Base-by-base conservation (phyloP, 2,888 invertebrate species). In the Apamea sordens region DNA sequence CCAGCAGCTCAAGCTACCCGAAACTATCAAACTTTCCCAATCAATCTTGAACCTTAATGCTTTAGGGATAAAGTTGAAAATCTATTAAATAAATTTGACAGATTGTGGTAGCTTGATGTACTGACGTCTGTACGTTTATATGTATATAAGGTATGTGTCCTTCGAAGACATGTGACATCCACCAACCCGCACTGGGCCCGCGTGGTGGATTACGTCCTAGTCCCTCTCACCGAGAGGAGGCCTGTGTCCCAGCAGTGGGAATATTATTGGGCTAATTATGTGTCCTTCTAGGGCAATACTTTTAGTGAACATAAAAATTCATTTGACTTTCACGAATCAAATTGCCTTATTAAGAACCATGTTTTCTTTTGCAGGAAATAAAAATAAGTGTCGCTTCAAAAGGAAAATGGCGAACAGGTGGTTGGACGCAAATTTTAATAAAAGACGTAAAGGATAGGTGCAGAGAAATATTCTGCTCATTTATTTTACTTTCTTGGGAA, bases 371-470 rank as follows among this genome's bases (percentile, higher is more conserved):
- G 13, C 13, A 32, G 1, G 61, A 67, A 41, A 71, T 32, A 21
- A 67, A 82, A 47, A 28, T 15, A 10, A 28, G 44, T 21, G 18
- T 13, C 10, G 32, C 2, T 73, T 77, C 36, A 32, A 64, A 65
- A 71, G 24, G 13, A 68, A 72, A 69, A 83, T 69, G 28, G 63
- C 59, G 11, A 84, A 78, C 82, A 84, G 72, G 79, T 84, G 84
- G 71, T 83, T 83, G 64, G 68, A 65, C 69, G 64, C 44, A 24
- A 15, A 70, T 79, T 70, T 65, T 70, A n/a, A 28, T 69, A 44
- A 41, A 59, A 50, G 32, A 44, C 36, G 0, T 7, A 21, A 21
- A 50, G 28, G 21, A 44, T n/a, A 77, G 47, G 15, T 41, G 41
- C 18, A 32, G 59, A 21, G 21, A 47, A 64, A 68, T 47, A 75